phyloP scores from a whole-genome alignment of 2,113 vertebrate genomes.

The Corythornis madagascariensis region DNA sequence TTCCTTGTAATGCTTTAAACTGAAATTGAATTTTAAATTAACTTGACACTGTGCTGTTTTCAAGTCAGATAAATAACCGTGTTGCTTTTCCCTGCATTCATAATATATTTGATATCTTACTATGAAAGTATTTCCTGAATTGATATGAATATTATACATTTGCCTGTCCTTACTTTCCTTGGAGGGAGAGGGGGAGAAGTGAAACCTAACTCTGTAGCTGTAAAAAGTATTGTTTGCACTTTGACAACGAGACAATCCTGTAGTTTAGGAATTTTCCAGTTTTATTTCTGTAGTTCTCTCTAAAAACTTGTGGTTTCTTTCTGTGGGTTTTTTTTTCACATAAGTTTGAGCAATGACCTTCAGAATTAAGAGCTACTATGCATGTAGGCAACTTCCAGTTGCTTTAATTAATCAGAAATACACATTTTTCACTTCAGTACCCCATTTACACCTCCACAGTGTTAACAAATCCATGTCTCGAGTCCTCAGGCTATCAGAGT shows the following conservation, averaged over 20 bases:
- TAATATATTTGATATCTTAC: conserved; percentile 33
- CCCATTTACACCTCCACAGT: background rate
- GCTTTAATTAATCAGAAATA: background rate
- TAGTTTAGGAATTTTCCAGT: conserved; percentile 1
- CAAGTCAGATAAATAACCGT: conserved; percentile 41
- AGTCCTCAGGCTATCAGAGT: background rate
- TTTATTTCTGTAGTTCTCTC: conserved; percentile 6
- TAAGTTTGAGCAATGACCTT: background rate
- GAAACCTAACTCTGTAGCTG: background rate
- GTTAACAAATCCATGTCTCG: background rate
- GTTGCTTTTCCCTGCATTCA: background rate
- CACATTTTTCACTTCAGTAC: background rate
- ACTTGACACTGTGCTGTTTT: conserved; percentile 57
- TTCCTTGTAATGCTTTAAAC: conserved; percentile 50
- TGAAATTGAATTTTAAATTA: conserved; percentile 70
- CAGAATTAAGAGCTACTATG: background rate
- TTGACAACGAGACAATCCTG: background rate
- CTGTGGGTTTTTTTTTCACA: background rate
- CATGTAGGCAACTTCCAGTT: background rate
- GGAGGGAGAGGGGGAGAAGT: background rate
- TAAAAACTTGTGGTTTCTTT: conserved; percentile 27
- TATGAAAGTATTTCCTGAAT: conserved; percentile 28
- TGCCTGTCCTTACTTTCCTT: background rate
- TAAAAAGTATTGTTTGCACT: background rate
- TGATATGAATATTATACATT: conserved; percentile 17